Evolutionary conservation across 2,797 vertebrate species (phyloP), one percentile per base, ranked within the genome.

Genomic region (Zenarchopterus dispar): DNA sequence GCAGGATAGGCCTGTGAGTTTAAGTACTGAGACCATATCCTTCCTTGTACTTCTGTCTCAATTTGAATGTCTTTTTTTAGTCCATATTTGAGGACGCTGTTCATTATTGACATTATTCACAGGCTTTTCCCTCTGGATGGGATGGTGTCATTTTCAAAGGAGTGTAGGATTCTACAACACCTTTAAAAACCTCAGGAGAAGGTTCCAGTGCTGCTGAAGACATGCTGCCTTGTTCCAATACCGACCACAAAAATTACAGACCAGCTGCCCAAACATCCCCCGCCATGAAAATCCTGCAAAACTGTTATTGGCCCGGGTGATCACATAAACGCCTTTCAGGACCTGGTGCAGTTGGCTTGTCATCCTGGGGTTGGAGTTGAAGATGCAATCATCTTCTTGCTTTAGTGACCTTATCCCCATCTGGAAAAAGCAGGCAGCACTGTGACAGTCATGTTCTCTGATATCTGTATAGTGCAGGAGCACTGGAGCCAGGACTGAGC

Each of bases 1-100:
- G 75, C 78, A 81, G 61, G 65, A 62, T 2, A 16, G 44, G 11
- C 31, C 47, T 62, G 44, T 67, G 62, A 53, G 44, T 71, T 65
- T 52, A 19, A 45, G n/a, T 28, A 60, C 3, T 19, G 6, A 10
- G 6, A 24, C 19, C 15, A 24, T 49, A 28, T 43, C 6, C 24
- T 57, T 60, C n/a, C 58, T 65, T 79, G 56, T 15, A 8, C 18
- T 28, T 31, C 8, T 44, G 11, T 55, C n/a, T 1, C 16, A 53
- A 11, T 57, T 0, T 46, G 9, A 6, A 0, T 59, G 26, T 62
- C 9, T 59, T 18, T 52, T 53, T 39, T 18, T 13, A 46, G 26
- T 19, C 21, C 15, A 18, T 4, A 0, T 0, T 31, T 23, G 55
- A 23, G 33, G 24, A 3, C 24, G 52, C 43, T 49, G 19, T 39